Conservation (phyloP, 2,888 invertebrate species). For the Hetaerina titia region DNA sequence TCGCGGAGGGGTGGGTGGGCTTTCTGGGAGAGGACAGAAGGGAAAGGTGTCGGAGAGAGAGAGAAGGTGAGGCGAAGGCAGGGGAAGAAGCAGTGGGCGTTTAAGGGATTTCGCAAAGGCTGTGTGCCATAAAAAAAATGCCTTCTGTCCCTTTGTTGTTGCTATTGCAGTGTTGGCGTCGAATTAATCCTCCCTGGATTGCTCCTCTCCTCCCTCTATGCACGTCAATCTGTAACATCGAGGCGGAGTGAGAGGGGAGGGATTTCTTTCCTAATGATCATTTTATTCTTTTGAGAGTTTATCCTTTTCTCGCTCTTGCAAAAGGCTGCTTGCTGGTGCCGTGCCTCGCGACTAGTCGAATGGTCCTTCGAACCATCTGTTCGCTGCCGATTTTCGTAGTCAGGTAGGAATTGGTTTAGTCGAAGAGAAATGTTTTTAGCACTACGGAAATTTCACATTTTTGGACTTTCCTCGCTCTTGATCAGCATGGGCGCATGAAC, state of each 20-base stretch:
- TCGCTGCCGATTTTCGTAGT: background rate
- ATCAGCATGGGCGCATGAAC: background rate
- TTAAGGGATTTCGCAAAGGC: conserved; percentile 31
- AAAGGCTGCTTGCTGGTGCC: background rate
- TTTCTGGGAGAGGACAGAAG: background rate
- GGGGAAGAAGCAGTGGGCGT: background rate
- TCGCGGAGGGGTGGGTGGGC: background rate
- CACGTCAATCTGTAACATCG: background rate
- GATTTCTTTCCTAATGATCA: background rate
- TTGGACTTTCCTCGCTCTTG: background rate
- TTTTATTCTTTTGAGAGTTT: background rate
- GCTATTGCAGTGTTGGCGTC: background rate
- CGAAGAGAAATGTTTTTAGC: background rate
- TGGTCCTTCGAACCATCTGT: background rate
- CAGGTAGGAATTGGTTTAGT: background rate
- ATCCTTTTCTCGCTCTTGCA: conserved; percentile 10
- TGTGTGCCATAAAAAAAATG: background rate
- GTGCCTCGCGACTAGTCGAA: background rate
- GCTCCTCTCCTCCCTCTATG: background rate
- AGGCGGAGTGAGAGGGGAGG: background rate
- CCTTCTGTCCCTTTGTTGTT: background rate
- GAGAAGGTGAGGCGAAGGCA: background rate
- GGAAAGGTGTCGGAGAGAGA: background rate
- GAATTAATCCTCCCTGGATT: background rate
- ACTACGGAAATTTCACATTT: background rate